These are phyloP conservation scores for Cryptocephalus primarius DNA, from an alignment of 2,888 invertebrate genomes.

Conservation along the genomic window DNA sequence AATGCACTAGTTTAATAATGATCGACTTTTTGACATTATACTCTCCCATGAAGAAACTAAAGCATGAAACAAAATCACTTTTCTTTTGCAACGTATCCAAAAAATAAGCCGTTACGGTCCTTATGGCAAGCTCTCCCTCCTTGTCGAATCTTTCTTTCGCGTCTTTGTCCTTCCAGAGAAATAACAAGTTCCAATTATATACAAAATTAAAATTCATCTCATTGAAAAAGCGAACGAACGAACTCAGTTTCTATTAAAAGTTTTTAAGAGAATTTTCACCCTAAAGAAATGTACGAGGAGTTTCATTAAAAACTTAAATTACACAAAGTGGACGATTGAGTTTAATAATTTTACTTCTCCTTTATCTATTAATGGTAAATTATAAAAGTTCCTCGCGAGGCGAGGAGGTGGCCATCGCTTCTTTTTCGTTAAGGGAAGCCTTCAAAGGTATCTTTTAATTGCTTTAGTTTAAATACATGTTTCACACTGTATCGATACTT, in stretches of 20 bases:
- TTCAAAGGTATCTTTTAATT: no score
- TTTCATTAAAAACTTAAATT: slow-evolving; percentile 38
- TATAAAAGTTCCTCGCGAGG: no score
- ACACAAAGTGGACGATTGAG: slow-evolving; percentile 34
- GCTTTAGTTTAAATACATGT: no score
- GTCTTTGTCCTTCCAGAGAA: slow-evolving; percentile 28
- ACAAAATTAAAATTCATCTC: slow-evolving; percentile 40
- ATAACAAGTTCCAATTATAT: slow-evolving; percentile 37
- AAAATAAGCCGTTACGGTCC: no score
- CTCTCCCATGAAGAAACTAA: no score
- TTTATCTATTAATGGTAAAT: slow-evolving; percentile 3
- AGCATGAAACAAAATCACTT: no score
- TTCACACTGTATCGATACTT: no score
- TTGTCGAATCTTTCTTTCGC: slow-evolving; percentile 19
- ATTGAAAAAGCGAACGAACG: slow-evolving; percentile 37
- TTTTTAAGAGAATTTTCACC: slow-evolving; percentile 35
- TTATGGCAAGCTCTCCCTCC: slow-evolving; percentile 7
- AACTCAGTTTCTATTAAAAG: slow-evolving; percentile 36
- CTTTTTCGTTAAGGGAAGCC: background rate
- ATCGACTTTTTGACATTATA: no score
- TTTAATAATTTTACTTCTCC: slow-evolving; percentile 15
- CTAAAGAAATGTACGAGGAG: slow-evolving; percentile 29
- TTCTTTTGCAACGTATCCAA: no score
- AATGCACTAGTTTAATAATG: no score
- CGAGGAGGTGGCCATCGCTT: no score